phyloP scores from a whole-genome alignment of 2,113 vertebrate genomes.

The Phainopepla nitens region DNA sequence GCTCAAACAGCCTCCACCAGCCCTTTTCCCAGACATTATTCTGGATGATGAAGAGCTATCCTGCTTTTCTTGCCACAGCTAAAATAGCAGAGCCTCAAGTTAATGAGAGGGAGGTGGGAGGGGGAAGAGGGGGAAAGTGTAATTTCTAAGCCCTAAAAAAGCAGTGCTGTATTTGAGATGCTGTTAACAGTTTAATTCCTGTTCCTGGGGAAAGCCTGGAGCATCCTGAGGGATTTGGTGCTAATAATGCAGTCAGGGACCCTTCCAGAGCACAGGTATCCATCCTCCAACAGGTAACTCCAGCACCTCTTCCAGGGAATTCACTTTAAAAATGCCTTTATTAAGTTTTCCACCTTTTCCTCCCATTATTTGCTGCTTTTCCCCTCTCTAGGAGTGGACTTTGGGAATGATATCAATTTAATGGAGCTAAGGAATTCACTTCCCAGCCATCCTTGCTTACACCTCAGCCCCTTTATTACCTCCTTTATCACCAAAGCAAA shows the following conservation, averaged over 20 bases:
- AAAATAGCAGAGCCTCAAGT: slow-evolving; percentile 27
- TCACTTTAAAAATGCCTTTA: not conserved
- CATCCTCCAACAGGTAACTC: not conserved
- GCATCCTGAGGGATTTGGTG: not conserved
- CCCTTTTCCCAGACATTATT: not conserved
- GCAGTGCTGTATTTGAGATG: not conserved
- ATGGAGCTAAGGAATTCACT: not conserved
- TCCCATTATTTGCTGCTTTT: not conserved
- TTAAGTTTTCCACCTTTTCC: not conserved
- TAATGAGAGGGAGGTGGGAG: slow-evolving; percentile 34
- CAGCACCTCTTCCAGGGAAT: not conserved
- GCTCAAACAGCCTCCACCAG: fast-evolving
- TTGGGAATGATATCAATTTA: not conserved
- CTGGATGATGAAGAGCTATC: not conserved
- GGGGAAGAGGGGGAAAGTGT: slow-evolving; percentile 11
- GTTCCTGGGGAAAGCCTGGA: not conserved
- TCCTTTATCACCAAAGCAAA: not conserved
- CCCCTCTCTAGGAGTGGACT: not conserved
- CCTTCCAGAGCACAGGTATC: not conserved
- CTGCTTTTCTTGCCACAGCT: not conserved
- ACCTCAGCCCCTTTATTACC: not conserved
- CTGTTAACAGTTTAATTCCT: not conserved
- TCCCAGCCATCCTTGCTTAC: not conserved
- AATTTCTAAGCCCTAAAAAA: slow-evolving; percentile 35
- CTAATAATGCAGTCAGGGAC: not conserved